A percentile compares a stretch with the other conserved stretches of the same genome.
Conservation (phyloP, 1,140 invertebrate genomes). For the Spodoptera frugiperda region DNA sequence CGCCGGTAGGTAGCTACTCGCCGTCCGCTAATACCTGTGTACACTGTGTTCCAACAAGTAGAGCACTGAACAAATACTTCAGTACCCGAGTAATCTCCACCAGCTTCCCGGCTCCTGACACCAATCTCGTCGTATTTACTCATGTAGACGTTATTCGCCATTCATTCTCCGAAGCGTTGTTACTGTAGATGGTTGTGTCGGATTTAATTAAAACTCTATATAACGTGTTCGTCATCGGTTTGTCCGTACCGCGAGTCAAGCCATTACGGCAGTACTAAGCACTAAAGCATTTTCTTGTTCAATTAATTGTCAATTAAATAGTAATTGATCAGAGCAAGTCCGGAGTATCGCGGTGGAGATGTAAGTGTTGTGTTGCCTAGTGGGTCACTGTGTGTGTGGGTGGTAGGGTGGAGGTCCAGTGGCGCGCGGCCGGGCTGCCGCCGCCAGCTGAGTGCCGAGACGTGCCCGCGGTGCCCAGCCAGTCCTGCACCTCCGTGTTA, state of each 20-base stretch:
- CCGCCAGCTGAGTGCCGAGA: not conserved
- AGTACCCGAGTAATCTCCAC: constrained; percentile 5
- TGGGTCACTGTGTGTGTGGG: not conserved
- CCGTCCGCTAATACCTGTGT: constrained; percentile 17
- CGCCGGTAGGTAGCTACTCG: constrained; percentile 13
- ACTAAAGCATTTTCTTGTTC: not conserved
- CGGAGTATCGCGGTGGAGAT: not conserved
- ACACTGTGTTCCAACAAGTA: constrained; percentile 24
- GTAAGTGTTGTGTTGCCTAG: constrained; percentile 7
- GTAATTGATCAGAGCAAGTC: not conserved
- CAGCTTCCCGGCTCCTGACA: constrained; percentile 36
- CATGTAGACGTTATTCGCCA: not conserved
- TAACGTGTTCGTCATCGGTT: constrained; percentile 16
- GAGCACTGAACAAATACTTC: constrained; percentile 19
- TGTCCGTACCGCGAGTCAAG: not conserved
- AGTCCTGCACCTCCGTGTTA: not conserved
- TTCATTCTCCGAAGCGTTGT: constrained; percentile 25
- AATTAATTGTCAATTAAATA: constrained; percentile 13
- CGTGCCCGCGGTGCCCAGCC: not conserved
- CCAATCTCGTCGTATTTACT: constrained; percentile 31
- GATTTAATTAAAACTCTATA: constrained; percentile 20
- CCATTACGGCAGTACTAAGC: too few relatives aligned
- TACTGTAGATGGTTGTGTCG: constrained; percentile 33
- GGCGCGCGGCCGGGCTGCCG: not conserved
- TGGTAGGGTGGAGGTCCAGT: too few relatives aligned